Percentiles rank a stretch among this genome's conserved stretches.
phyloP scores from a whole-genome alignment of 1,140 invertebrate genomes.

The Diorhabda carinulata region DNA sequence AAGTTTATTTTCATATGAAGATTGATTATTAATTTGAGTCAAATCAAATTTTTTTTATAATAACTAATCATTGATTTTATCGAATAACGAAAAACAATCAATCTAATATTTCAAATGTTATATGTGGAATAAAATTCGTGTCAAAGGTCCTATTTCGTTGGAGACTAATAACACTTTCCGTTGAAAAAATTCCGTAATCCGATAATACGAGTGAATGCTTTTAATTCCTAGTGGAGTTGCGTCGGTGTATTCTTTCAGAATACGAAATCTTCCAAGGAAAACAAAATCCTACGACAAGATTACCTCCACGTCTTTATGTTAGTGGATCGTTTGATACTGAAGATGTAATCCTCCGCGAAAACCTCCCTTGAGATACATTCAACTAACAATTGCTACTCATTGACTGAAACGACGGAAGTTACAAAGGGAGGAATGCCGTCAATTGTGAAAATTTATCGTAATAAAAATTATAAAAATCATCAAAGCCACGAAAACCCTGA shows the following conservation, averaged over 20 bases:
- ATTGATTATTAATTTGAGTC: too few relatives aligned
- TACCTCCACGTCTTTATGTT: constrained; percentile 13
- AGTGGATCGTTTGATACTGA: constrained; percentile 7
- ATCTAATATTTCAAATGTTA: too few relatives aligned
- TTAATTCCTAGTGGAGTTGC: constrained; percentile 7
- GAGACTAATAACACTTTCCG: neutral
- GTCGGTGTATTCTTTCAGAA: neutral
- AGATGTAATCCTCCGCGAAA: constrained; percentile 12
- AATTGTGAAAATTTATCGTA: too few relatives aligned
- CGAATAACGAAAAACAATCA: too few relatives aligned
- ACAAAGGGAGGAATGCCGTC: too few relatives aligned
- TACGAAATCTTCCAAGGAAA: constrained; percentile 9
- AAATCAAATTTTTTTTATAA: too few relatives aligned
- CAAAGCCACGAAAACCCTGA: too few relatives aligned
- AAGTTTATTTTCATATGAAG: too few relatives aligned
- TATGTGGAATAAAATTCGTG: too few relatives aligned
- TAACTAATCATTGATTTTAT: too few relatives aligned
- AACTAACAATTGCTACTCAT: constrained; percentile 14
- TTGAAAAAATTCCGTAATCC: constrained; percentile 10
- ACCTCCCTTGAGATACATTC: constrained; percentile 5
- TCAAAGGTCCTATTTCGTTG: neutral
- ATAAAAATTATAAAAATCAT: too few relatives aligned
- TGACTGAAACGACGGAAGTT: neutral
- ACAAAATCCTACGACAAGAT: constrained; percentile 13
- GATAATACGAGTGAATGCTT: constrained; percentile 2